Conservation (phyloP, 2,113 vertebrate genomes). For the Sturnira hondurensis region DNA sequence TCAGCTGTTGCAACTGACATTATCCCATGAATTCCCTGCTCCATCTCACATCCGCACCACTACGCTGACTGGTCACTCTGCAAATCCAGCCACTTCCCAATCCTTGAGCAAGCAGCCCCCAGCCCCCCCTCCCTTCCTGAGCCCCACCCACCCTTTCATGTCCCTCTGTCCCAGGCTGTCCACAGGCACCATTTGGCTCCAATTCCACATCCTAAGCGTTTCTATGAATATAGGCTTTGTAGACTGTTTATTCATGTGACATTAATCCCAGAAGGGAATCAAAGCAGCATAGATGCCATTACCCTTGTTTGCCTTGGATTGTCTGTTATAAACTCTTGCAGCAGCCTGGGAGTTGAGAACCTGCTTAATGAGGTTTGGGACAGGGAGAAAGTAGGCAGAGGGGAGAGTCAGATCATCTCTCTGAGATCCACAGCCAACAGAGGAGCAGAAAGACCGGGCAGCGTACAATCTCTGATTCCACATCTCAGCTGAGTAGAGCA, state of each 20-base stretch:
- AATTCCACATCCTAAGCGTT: not conserved
- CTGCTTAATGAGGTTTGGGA: not conserved
- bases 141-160: not conserved
- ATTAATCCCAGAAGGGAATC: not conserved
- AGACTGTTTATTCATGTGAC: slow-evolving; percentile 22
- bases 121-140: not conserved
- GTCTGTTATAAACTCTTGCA: accelerated
- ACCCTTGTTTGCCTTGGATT: not conserved
- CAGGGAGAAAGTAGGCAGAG: not conserved
- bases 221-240: slow-evolving; percentile 45
- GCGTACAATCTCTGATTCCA: accelerated
- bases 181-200: not conserved
- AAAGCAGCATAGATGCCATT: not conserved
- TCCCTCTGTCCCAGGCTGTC: not conserved
- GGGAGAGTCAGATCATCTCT: not conserved
- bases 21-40: not conserved
- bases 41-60: not conserved
- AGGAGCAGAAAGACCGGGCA: not conserved
- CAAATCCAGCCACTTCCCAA: not conserved
- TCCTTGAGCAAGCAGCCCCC: not conserved
- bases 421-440: accelerated
- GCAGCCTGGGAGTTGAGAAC: not conserved
- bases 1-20: not conserved
- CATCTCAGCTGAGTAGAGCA: accelerated
- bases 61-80: accelerated